Percentiles rank a stretch among this genome's conserved stretches.
Evolutionary conservation across 1,140 invertebrate species (phyloP).

Genomic region (Phocides pigmalion): DNA sequence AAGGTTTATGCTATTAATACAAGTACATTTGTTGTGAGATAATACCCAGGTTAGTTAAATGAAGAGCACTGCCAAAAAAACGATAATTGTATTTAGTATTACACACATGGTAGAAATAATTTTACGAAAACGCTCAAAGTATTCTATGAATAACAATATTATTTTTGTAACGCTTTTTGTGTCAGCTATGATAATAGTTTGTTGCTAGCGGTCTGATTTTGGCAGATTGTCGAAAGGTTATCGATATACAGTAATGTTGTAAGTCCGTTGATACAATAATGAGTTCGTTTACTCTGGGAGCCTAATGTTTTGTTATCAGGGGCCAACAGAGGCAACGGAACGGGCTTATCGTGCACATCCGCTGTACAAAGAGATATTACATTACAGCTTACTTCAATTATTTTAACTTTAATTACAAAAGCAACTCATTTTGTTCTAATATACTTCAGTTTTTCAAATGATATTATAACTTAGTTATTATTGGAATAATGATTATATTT

Average conservation of each 20-base stretch:
- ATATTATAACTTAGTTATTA: no score
- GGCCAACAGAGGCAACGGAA: conserved; percentile 72
- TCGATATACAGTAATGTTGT: conserved; percentile 54
- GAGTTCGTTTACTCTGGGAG: conserved; percentile 69
- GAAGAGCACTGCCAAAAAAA: no score
- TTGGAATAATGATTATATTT: no score
- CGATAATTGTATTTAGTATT: no score
- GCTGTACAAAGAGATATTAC: conserved; percentile 50
- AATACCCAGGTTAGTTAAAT: no score
- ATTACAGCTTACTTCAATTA: conserved; percentile 41
- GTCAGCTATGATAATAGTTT: conserved; percentile 23
- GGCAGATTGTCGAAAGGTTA: conserved; percentile 69
- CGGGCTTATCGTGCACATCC: conserved; percentile 70
- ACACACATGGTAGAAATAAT: no score
- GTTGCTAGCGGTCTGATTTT: conserved; percentile 48
- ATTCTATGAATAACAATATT: background rate
- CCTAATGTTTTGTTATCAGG: conserved; percentile 69
- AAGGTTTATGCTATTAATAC: no score
- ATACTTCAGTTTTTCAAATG: no score
- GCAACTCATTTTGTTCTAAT: background rate
- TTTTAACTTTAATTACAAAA: conserved; percentile 36
- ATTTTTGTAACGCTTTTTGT: background rate
- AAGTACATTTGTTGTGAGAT: no score
- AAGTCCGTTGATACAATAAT: conserved; percentile 61
- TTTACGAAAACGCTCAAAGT: no score